Percentiles rank a stretch among this genome's conserved stretches.
Evolutionary conservation across 2,113 vertebrate species (phyloP).

Genomic region (Acanthochromis polyacanthus): DNA sequence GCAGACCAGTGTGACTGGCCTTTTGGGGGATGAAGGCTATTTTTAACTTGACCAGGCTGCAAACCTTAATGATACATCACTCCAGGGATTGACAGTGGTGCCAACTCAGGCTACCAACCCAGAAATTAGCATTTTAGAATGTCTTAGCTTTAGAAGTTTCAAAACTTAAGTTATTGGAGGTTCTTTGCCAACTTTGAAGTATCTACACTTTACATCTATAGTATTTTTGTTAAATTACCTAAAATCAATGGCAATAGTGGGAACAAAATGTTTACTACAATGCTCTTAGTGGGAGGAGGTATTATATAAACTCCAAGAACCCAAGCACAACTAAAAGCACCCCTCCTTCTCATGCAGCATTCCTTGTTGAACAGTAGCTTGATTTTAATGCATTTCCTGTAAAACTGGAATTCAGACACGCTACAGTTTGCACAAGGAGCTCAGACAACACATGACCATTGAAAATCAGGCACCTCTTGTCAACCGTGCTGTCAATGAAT

Average conservation of each 20-base stretch:
- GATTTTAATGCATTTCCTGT: not conserved
- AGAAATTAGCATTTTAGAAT: not conserved
- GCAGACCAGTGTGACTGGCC: not conserved
- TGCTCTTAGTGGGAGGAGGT: too few relatives aligned
- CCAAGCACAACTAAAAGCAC: too few relatives aligned
- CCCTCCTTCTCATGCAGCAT: too few relatives aligned
- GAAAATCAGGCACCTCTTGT: constrained; percentile 89
- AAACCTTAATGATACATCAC: not conserved
- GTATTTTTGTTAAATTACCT: too few relatives aligned
- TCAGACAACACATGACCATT: not conserved
- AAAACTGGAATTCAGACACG: not conserved
- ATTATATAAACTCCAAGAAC: too few relatives aligned
- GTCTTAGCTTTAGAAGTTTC: not conserved
- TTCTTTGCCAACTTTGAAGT: too few relatives aligned
- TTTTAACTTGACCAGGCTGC: constrained; percentile 6
- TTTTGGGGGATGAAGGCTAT: constrained; percentile 7
- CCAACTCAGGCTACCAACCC: not conserved
- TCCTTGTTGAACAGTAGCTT: too few relatives aligned
- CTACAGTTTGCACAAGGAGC: not conserved
- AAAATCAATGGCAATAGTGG: too few relatives aligned
- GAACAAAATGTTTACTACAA: too few relatives aligned
- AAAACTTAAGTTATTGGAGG: too few relatives aligned
- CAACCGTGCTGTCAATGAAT: constrained; percentile 95
- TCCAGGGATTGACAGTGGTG: not conserved
- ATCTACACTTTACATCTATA: too few relatives aligned